phyloP scores from a whole-genome alignment of 2,113 vertebrate species.

The western clawed frog (Xenopus tropicalis) region DNA sequence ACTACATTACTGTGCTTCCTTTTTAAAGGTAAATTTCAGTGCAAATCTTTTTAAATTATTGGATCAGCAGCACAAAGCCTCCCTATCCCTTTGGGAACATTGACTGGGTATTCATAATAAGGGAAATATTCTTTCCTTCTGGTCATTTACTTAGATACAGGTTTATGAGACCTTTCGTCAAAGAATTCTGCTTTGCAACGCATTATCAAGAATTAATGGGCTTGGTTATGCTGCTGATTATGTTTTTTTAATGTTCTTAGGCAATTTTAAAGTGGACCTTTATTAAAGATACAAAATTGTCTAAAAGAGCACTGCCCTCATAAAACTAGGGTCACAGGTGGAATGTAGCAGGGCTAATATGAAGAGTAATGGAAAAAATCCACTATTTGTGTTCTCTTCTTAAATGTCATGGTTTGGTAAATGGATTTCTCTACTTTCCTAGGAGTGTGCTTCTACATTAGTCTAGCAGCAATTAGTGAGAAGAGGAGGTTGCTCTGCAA shows the following conservation, averaged over 20 bases:
- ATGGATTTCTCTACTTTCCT: slow-evolving; percentile 75
- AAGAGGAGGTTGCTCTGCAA: slow-evolving; percentile 74
- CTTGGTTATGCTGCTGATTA: slow-evolving; percentile 67
- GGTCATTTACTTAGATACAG: slow-evolving; percentile 45
- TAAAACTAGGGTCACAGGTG: slow-evolving; percentile 74
- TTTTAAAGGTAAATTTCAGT: not conserved
- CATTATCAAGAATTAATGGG: slow-evolving; percentile 68
- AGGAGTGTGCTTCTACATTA: slow-evolving; percentile 67
- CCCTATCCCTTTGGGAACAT: slow-evolving; percentile 24
- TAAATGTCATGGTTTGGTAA: slow-evolving; percentile 82
- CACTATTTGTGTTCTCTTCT: slow-evolving; percentile 71
- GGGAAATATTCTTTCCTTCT: slow-evolving; percentile 51
- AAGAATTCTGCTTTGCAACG: slow-evolving; percentile 61
- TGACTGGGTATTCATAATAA: slow-evolving; percentile 46
- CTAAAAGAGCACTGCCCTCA: slow-evolving; percentile 58
- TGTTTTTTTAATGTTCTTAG: slow-evolving; percentile 57
- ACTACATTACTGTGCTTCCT: no score
- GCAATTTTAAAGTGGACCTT: slow-evolving; percentile 64
- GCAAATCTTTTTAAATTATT: not conserved
- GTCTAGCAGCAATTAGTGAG: slow-evolving; percentile 80
- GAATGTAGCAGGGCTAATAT: slow-evolving; percentile 76
- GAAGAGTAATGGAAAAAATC: slow-evolving; percentile 87
- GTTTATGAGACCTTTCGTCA: slow-evolving; percentile 58
- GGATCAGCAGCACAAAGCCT: not conserved
- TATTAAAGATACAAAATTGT: slow-evolving; percentile 67